A percentile compares a stretch with the other conserved stretches of the same genome.
phyloP scores from a whole-genome alignment of 2,113 vertebrate genomes.

The Orcinus orca region DNA sequence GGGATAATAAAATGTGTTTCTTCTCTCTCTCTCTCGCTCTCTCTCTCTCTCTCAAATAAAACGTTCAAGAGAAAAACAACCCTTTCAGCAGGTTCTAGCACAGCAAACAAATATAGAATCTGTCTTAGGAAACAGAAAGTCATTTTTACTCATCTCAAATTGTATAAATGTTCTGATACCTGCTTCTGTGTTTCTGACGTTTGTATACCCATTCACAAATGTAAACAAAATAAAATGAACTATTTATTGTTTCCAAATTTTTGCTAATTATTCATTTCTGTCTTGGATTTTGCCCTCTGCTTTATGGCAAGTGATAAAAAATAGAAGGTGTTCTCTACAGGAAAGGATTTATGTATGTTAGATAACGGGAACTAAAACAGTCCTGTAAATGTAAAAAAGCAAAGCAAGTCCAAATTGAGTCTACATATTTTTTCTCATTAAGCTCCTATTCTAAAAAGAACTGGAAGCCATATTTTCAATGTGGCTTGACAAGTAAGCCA shows the following conservation, averaged over 20 bases:
- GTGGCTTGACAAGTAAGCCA: not conserved
- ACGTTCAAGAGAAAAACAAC: not conserved
- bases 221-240: constrained; percentile 3
- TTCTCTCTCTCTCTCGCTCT: not conserved
- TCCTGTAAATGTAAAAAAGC: not conserved
- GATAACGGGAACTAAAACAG: not conserved
- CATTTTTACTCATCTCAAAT: not conserved
- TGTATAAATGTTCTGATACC: not conserved
- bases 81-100: not conserved
- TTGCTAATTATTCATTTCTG: not conserved
- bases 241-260: not conserved
- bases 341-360: not conserved
- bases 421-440: not conserved
- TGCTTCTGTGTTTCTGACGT: not conserved
- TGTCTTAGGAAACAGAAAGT: not conserved
- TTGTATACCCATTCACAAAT: not conserved
- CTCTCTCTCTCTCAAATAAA: not conserved
- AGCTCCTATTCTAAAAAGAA: not conserved
- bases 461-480: not conserved
- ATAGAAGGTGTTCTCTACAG: not conserved
- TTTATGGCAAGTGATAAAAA: not conserved
- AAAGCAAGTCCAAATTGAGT: not conserved
- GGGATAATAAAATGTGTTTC: not conserved
- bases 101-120: not conserved
- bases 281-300: not conserved